Conservation (phyloP, 2,113 vertebrate genomes). For the Takifugu flavidus region DNA sequence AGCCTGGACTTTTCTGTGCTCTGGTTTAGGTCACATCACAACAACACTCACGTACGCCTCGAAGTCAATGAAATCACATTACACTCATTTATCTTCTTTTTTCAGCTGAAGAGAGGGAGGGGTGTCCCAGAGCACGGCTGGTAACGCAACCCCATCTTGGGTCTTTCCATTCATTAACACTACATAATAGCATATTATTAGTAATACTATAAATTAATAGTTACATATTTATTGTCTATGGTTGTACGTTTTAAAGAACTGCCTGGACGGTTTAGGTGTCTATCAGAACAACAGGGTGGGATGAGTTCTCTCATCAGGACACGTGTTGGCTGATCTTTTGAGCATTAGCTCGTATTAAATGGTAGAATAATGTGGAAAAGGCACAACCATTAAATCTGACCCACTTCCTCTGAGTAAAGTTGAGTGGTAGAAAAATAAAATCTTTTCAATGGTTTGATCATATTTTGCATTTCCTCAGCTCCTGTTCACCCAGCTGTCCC, state of each 20-base stretch:
- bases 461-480: slow-evolving; percentile 35
- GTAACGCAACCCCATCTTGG: slow-evolving; percentile 48
- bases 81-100: background rate
- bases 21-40: slow-evolving; percentile 26
- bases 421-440: slow-evolving; percentile 10
- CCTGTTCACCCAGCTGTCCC: slow-evolving; percentile 61
- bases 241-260: too few species aligned
- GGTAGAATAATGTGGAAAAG: too few species aligned
- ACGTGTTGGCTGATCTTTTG: too few species aligned
- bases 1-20: slow-evolving; percentile 2
- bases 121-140: slow-evolving; percentile 53
- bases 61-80: slow-evolving; percentile 38
- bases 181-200: too few species aligned
- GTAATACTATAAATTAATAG: too few species aligned
- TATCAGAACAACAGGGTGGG: too few species aligned
- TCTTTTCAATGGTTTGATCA: slow-evolving; percentile 39
- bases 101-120: slow-evolving; percentile 11
- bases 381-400: too few species aligned
- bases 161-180: slow-evolving; percentile 30
- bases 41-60: slow-evolving; percentile 21
- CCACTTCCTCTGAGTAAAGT: background rate
- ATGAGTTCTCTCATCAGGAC: too few species aligned
- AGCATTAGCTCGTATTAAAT: too few species aligned
- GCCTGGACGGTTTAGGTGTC: too few species aligned
- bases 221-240: too few species aligned